Evolutionary conservation across 2,888 invertebrate species (phyloP).

Genomic region (Trichogramma dendrolimi): DNA sequence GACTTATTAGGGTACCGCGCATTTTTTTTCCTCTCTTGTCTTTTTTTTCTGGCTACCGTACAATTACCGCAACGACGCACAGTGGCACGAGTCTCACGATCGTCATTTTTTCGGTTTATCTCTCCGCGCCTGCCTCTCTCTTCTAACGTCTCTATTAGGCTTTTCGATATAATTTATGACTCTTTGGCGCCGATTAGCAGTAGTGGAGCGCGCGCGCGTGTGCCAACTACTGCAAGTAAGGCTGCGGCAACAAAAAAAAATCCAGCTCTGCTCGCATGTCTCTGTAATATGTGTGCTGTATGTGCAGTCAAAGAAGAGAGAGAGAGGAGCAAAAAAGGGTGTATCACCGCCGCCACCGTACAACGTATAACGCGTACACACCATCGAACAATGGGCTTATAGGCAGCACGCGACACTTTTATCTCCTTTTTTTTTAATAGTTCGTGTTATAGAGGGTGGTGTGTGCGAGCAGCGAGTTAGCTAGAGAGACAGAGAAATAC

Average conservation of each 20-base stretch:
- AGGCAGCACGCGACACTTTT: constrained; percentile 39
- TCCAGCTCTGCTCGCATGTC: constrained; percentile 14
- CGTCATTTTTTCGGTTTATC: constrained; percentile 13
- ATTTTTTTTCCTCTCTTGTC: too few relatives aligned
- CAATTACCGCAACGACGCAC: too few relatives aligned
- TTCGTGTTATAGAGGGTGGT: constrained; percentile 35
- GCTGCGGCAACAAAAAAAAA: constrained; percentile 12
- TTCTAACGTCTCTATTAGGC: constrained; percentile 50
- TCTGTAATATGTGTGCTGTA: background rate
- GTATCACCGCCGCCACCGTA: too few relatives aligned
- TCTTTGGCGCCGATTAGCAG: constrained; percentile 50
- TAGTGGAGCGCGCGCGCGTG: constrained; percentile 40
- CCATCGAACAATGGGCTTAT: constrained; percentile 32
- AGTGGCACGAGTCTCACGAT: too few relatives aligned
- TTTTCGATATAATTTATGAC: constrained; percentile 48
- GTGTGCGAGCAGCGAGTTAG: background rate
- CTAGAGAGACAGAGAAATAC: too few relatives aligned
- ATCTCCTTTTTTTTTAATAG: constrained; percentile 20
- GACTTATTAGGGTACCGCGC: too few relatives aligned
- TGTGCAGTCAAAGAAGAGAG: constrained; percentile 35
- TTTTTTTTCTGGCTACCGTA: too few relatives aligned
- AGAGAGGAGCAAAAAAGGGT: constrained; percentile 45
- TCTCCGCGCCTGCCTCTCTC: constrained; percentile 17
- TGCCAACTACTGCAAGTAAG: constrained; percentile 24
- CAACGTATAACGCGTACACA: constrained; percentile 30